Evolutionary conservation across 2,797 vertebrate genomes (phyloP).

Genomic region (Telmatherina bonti): DNA sequence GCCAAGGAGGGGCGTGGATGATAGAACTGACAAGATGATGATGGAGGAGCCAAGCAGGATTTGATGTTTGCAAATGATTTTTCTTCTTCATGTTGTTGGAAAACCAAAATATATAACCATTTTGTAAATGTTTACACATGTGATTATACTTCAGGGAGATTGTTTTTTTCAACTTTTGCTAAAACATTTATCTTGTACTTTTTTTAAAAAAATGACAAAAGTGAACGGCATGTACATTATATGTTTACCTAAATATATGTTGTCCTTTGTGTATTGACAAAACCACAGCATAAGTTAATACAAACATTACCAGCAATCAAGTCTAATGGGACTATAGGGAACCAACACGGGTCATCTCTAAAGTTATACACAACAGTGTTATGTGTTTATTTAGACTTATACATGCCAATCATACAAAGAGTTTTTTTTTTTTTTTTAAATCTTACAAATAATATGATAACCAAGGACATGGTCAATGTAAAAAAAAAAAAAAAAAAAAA

Average conservation of each 20-base stretch:
- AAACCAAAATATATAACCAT: not conserved
- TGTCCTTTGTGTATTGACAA: not conserved
- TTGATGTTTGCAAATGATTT: slow-evolving; percentile 32
- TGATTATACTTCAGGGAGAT: slow-evolving; percentile 26
- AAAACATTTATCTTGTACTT: not conserved
- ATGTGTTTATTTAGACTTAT: not conserved
- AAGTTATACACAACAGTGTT: not conserved
- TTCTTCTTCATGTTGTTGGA: not conserved
- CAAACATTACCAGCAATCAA: not conserved
- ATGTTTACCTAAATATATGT: slow-evolving; percentile 1
- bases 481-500: too few relatives aligned
- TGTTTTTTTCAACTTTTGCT: not conserved
- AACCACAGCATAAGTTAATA: not conserved
- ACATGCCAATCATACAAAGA: too few relatives aligned
- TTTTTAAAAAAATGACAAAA: not conserved
- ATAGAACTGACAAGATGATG: slow-evolving; percentile 47
- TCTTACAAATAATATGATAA: too few relatives aligned
- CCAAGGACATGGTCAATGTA: too few relatives aligned
- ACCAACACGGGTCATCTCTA: not conserved
- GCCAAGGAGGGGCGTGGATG: not conserved
- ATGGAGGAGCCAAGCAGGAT: slow-evolving; percentile 40
- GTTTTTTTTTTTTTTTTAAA: not conserved
- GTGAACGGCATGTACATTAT: not conserved
- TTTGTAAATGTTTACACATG: slow-evolving; percentile 22
- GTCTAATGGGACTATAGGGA: not conserved